These are phyloP conservation scores for Platycercus adscitus DNA, from an alignment of 2,113 vertebrate species.

Conservation along the genomic window DNA sequence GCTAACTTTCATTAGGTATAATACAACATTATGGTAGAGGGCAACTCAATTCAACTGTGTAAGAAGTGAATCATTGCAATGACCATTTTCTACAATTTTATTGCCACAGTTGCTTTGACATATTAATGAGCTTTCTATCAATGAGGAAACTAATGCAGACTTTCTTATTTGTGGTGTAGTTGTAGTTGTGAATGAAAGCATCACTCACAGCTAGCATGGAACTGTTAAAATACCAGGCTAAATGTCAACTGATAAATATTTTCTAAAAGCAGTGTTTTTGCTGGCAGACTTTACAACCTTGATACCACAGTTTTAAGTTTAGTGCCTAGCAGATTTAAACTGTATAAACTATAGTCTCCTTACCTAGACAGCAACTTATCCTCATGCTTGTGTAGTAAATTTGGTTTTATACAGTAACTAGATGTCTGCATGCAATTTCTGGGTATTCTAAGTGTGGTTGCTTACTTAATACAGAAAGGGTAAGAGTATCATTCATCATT, in stretches of 20 bases:
- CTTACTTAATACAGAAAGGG: neutral
- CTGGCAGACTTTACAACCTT: neutral
- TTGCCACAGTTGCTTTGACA: neutral
- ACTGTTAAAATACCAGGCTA: neutral
- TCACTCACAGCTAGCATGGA: neutral
- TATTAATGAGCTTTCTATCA: neutral
- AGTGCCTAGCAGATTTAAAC: neutral
- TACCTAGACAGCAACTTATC: neutral
- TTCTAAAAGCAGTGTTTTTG: neutral
- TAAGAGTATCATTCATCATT: neutral
- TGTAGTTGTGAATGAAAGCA: neutral
- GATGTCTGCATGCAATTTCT: neutral
- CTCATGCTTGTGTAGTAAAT: neutral
- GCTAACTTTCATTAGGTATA: neutral
- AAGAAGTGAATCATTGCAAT: neutral
- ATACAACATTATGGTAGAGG: neutral
- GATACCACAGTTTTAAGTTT: neutral
- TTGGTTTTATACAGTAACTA: neutral
- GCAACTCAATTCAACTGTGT: neutral
- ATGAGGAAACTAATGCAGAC: neutral
- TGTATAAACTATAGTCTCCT: neutral
- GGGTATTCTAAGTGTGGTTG: neutral
- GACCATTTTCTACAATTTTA: neutral
- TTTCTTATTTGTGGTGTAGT: neutral
- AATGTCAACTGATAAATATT: neutral